Evolutionary conservation across 92 coral and sea anemone species (phyloP).

Genomic region (Phymanthus crucifer): DNA sequence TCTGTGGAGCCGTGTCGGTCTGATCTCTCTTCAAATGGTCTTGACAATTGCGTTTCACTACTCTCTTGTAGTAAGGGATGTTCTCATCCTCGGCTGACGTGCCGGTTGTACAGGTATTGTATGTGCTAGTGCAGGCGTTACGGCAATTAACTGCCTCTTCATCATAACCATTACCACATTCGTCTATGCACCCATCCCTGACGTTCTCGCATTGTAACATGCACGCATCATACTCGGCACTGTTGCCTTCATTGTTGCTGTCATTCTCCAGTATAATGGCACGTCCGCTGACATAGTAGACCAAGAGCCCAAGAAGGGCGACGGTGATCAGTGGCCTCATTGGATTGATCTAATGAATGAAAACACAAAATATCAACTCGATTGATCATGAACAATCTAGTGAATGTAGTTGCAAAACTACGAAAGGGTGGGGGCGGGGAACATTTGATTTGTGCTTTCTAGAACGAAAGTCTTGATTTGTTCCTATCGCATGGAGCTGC

Average conservation of each 20-base stretch:
- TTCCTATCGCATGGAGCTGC: too few species aligned
- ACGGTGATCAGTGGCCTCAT: conserved; percentile 14
- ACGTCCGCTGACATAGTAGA: conserved; percentile 24
- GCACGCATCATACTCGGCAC: background rate
- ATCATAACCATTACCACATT: background rate
- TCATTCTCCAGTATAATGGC: background rate
- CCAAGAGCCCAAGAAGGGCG: conserved; percentile 24
- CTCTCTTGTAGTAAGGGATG: conserved; percentile 25
- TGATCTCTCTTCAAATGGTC: background rate
- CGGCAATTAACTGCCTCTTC: background rate
- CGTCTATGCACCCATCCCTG: background rate
- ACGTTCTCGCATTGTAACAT: background rate
- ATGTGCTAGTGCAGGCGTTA: background rate
- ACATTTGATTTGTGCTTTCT: too few species aligned
- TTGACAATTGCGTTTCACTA: background rate
- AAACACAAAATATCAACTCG: background rate
- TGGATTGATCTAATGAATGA: background rate
- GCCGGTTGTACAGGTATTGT: background rate
- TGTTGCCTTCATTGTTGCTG: background rate
- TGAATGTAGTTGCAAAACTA: background rate
- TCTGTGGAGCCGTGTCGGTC: background rate
- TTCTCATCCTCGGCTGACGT: background rate
- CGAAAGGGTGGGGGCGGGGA: too few species aligned
- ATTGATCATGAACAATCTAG: background rate
- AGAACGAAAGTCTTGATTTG: too few species aligned